phyloP scores from a whole-genome alignment of 1,140 invertebrate genomes.

The Anastrepha ludens region DNA sequence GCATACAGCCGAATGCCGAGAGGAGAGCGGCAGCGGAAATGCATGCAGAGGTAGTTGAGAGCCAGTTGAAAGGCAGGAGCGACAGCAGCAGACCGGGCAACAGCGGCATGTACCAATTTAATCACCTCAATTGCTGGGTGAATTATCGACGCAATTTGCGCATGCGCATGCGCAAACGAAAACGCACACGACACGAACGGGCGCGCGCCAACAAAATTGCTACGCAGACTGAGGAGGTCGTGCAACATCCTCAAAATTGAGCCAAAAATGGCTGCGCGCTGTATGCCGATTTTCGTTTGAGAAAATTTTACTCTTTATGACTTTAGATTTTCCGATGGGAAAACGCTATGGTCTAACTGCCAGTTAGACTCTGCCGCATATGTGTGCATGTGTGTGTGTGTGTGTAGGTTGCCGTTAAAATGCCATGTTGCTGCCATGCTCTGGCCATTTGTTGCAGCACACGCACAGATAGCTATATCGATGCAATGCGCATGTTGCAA shows the following conservation, averaged over 20 bases:
- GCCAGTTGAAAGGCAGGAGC: neutral
- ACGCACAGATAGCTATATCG: neutral
- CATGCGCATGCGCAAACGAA: constrained; percentile 48
- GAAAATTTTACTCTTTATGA: constrained; percentile 56
- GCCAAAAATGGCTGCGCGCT: constrained; percentile 27
- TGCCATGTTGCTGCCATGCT: neutral
- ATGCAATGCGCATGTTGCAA: neutral
- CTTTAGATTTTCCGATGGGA: constrained; percentile 59
- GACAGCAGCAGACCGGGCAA: neutral
- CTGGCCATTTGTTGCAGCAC: neutral
- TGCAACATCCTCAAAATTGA: constrained; percentile 52
- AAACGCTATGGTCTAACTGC: constrained; percentile 41
- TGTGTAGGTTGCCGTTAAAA: neutral
- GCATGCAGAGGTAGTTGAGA: neutral
- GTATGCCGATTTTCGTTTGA: neutral
- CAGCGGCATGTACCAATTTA: constrained; percentile 53
- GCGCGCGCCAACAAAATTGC: constrained; percentile 13
- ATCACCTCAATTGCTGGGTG: constrained; percentile 51
- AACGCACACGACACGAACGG: constrained; percentile 55
- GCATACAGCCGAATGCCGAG: too few relatives aligned
- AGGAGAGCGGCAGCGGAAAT: neutral
- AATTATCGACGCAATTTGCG: constrained; percentile 59
- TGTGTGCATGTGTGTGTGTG: neutral
- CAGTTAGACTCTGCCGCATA: neutral
- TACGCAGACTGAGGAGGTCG: constrained; percentile 44